phyloP scores from a whole-genome alignment of 2,888 invertebrate species.

The Hetaerina titia region DNA sequence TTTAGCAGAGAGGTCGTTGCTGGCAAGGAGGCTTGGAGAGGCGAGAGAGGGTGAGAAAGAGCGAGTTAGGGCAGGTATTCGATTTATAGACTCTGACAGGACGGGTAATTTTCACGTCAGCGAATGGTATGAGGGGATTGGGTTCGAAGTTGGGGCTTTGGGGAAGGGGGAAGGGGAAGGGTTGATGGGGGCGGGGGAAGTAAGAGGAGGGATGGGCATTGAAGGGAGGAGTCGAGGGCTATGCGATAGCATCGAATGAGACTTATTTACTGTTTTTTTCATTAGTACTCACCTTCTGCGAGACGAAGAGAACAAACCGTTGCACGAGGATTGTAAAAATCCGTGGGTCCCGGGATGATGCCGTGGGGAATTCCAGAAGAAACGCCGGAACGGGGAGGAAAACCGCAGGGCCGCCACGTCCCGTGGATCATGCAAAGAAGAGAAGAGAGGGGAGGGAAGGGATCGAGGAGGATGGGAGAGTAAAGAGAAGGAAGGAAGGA shows the following conservation, averaged over 20 bases:
- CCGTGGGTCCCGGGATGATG: conserved; percentile 1
- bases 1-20: neutral
- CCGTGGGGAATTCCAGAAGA: conserved; percentile 50
- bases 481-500: neutral
- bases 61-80: conserved; percentile 47
- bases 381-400: neutral
- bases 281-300: conserved; percentile 52
- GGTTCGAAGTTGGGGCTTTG: conserved; percentile 17
- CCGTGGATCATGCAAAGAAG: neutral
- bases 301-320: conserved; percentile 1
- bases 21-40: neutral
- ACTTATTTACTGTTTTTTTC: conserved; percentile 43
- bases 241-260: conserved; percentile 8
- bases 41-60: neutral
- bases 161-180: neutral
- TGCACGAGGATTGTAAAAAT: conserved; percentile 7
- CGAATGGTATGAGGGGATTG: conserved; percentile 50
- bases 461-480: neutral
- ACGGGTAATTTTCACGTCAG: conserved; percentile 64
- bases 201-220: too few species aligned
- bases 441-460: neutral
- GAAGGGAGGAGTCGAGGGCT: neutral
- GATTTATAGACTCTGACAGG: conserved; percentile 65
- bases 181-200: neutral
- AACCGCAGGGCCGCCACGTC: neutral